Evolutionary conservation across 2,888 invertebrate genomes (phyloP), one percentile per base, ranked within the genome.

Genomic region (Homarus gammarus): DNA sequence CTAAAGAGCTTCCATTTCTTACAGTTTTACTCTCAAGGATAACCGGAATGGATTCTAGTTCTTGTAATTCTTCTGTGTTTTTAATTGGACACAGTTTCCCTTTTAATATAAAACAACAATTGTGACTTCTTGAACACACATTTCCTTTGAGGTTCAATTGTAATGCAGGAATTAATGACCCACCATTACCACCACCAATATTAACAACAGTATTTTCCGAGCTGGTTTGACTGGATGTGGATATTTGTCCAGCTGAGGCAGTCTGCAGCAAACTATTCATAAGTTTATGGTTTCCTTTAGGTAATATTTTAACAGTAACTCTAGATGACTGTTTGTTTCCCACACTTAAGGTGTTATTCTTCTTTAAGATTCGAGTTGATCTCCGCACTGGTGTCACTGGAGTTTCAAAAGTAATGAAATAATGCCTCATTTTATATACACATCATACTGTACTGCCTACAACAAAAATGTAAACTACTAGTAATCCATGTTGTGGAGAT

Each of bases 361-460:
- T 72, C 40, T 40, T 36, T 36, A 36, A 15, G 31, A 72, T 72
- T 36, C 72, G 72, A 72, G 72, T 36, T 72, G 72, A 72, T 22
- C 72, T 72, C 72, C 72, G 33, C 31, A 22, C 22, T 18, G 70
- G n/a, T 70, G 72, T 36, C 36, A 72, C 72, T 72, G 72, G 15
- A 40, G 40, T 36, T 72, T 72, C 40, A 72, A 72, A 72, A 22
- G 56, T 56, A 56, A 22, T 56, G 12, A 56, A 22, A 56, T 18
- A 12, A 56, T 56, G 49, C 22, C n/a, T n/a, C n/a, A 56, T 56
- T 56, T 56, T 56, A 18, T 10, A 56, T 56, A 1, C 56, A 56
- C 44, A 49, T 10, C 44, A 49, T n/a, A n/a, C n/a, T n/a, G n/a
- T n/a, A n/a, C 1, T 49, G 44, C 44, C 44, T 49, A 49, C 44